phyloP scores from a whole-genome alignment of 1,140 invertebrate species.

The Aphis gossypii region DNA sequence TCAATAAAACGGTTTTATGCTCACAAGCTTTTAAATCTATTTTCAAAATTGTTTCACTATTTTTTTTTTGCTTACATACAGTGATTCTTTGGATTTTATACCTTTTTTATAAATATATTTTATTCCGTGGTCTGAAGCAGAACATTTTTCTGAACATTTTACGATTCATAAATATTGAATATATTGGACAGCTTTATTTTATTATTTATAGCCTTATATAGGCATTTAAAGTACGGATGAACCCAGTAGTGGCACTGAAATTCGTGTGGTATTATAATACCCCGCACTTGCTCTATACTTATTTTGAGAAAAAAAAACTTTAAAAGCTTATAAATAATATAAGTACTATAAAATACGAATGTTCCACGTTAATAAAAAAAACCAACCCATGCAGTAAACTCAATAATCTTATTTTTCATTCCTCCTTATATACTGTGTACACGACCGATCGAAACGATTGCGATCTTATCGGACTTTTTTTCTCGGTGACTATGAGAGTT shows the following conservation, averaged over 20 bases:
- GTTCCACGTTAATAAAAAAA: neutral
- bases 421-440: neutral
- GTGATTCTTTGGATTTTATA: neutral
- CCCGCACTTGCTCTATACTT: neutral
- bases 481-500: neutral
- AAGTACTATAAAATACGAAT: neutral
- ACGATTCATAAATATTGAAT: slow-evolving; percentile 18
- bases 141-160: neutral
- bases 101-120: neutral
- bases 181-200: neutral
- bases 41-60: neutral
- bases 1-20: neutral
- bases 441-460: neutral
- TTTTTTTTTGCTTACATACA: neutral
- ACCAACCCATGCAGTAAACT: neutral
- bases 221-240: neutral
- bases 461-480: neutral
- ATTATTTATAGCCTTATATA: neutral
- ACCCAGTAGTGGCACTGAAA: neutral
- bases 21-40: neutral
- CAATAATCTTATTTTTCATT: neutral
- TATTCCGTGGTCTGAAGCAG: neutral
- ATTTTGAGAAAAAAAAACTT: neutral
- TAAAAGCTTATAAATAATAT: slow-evolving; percentile 8
- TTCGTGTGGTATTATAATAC: neutral